Percentiles rank a stretch among this genome's conserved stretches.
Conservation (phyloP, 1,140 invertebrate species). For the Trichonephila clavipes region DNA sequence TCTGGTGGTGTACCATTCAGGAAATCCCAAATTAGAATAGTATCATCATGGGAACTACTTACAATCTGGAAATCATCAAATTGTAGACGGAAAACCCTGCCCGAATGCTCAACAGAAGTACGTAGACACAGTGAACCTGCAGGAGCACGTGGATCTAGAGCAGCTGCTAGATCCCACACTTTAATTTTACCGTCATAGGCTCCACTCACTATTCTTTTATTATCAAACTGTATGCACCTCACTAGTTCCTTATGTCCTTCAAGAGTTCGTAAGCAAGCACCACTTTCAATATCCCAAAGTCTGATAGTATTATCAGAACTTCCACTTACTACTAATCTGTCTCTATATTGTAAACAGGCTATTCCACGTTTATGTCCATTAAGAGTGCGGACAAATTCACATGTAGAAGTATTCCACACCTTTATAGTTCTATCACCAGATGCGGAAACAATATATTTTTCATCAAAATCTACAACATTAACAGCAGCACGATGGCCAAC, state of each 20-base stretch:
- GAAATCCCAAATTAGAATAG: slow-evolving; percentile 99
- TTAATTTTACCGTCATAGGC: slow-evolving; percentile 99
- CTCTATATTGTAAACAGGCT: slow-evolving; percentile 98
- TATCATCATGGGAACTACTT: slow-evolving; percentile 99
- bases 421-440: slow-evolving; percentile 99
- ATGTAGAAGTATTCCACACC: slow-evolving; percentile 98
- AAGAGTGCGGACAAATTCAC: slow-evolving; percentile 99
- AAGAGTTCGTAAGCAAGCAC: slow-evolving; percentile 95
- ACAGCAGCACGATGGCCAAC: slow-evolving; percentile 99
- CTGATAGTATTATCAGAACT: slow-evolving; percentile 99
- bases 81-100: slow-evolving; percentile 98
- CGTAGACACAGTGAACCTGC: slow-evolving; percentile 95
- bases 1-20: slow-evolving; percentile 86
- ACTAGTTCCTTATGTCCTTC: slow-evolving; percentile 99
- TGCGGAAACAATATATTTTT: slow-evolving; percentile 99
- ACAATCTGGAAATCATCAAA: slow-evolving; percentile 99
- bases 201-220: slow-evolving; percentile 98
- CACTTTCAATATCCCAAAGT: slow-evolving; percentile 99
- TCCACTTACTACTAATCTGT: slow-evolving; percentile 98
- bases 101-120: slow-evolving; percentile 98
- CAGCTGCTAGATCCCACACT: slow-evolving; percentile 99
- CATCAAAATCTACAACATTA: slow-evolving; percentile 99
- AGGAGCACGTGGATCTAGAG: slow-evolving; percentile 95
- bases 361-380: slow-evolving; percentile 99
- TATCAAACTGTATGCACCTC: slow-evolving; percentile 97